These are phyloP conservation scores for Microcebus murinus DNA, from an alignment of 2,113 vertebrate genomes.

Conservation along the genomic window DNA sequence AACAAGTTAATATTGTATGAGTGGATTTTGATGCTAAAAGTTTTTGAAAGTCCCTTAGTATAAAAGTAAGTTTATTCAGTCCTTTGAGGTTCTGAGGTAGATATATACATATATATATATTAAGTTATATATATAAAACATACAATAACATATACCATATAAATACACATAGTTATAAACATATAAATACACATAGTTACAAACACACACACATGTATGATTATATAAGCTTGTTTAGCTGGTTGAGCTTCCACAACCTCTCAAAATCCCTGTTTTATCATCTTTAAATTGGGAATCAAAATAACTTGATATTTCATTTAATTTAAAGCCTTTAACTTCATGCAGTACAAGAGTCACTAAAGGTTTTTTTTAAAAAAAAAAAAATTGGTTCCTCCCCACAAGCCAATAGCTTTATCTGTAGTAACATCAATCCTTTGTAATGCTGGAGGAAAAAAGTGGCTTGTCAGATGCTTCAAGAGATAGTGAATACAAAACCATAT, in stretches of 20 bases:
- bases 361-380: background rate
- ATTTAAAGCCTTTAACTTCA: background rate
- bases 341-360: background rate
- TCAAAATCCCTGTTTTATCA: background rate
- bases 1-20: background rate
- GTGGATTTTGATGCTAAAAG: background rate
- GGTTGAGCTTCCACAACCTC: background rate
- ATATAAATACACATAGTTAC: background rate
- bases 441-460: background rate
- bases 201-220: accelerated
- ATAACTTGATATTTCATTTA: background rate
- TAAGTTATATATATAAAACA: background rate
- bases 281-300: background rate
- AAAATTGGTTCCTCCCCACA: background rate
- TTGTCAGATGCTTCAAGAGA: background rate
- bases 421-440: background rate
- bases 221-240: background rate
- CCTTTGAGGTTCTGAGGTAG: background rate
- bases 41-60: background rate
- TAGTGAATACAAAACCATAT: background rate
- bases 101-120: background rate
- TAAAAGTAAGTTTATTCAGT: background rate
- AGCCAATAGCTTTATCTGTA: background rate
- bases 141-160: background rate
- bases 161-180: background rate